A percentile compares a stretch with the other conserved stretches of the same genome.
Evolutionary conservation across 2,797 vertebrate species (phyloP).

Genomic region (Glossophaga mutica): DNA sequence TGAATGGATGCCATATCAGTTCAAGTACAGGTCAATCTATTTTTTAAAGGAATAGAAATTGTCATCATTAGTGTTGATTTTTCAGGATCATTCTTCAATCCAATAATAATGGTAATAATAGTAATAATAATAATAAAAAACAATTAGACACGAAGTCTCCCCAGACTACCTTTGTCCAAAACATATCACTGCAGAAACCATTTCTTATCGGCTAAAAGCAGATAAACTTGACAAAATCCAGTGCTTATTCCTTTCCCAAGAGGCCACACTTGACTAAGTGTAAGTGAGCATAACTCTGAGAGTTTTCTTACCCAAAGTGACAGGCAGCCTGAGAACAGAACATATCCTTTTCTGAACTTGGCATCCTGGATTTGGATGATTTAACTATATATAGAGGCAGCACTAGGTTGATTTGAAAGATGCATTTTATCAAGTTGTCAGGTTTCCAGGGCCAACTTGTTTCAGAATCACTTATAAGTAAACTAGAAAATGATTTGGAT

Average conservation of each 20-base stretch:
- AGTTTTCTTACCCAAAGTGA: conserved; percentile 64
- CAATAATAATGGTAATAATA: conserved; percentile 22
- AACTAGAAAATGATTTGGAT: conserved; percentile 77
- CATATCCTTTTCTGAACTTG: conserved; percentile 47
- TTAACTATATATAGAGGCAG: conserved; percentile 73
- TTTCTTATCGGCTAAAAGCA: conserved; percentile 64
- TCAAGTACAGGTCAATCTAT: conserved; percentile 33
- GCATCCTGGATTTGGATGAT: conserved; percentile 69
- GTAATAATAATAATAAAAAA: neutral
- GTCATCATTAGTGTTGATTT: neutral
- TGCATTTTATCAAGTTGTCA: conserved; percentile 74
- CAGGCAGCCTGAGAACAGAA: conserved; percentile 60
- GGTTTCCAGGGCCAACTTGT: conserved; percentile 66
- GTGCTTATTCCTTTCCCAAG: conserved; percentile 55
- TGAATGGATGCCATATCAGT: neutral
- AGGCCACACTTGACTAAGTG: conserved; percentile 49
- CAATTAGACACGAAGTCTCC: conserved; percentile 49
- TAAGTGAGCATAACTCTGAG: conserved; percentile 49
- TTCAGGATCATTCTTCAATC: neutral
- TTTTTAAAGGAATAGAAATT: conserved; percentile 46
- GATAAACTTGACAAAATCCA: conserved; percentile 64
- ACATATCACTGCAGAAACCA: conserved; percentile 26
- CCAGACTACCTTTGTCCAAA: conserved; percentile 50
- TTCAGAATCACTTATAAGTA: conserved; percentile 73
- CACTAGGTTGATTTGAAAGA: conserved; percentile 69